phyloP scores from a whole-genome alignment of 2,113 vertebrate genomes.

The Trogon melanurus region DNA sequence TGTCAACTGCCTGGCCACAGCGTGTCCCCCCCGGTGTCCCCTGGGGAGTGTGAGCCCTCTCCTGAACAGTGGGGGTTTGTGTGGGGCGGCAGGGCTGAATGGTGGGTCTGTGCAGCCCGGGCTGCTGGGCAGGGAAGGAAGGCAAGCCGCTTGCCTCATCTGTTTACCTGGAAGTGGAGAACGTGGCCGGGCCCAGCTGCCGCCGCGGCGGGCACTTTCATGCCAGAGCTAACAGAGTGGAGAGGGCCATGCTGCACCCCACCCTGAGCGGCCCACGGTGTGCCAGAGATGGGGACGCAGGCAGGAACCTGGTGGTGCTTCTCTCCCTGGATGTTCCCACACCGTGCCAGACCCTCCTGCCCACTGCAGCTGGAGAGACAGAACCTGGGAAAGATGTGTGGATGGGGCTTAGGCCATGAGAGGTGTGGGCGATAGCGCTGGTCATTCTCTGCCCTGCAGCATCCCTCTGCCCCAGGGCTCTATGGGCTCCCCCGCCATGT shows the following conservation, averaged over 20 bases:
- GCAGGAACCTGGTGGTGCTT: not conserved
- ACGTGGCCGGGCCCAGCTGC: not conserved
- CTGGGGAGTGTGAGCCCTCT: not conserved
- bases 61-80: constrained; percentile 51
- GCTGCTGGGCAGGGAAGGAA: not conserved
- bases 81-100: not conserved
- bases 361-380: fast-evolving
- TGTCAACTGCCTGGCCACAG: not conserved
- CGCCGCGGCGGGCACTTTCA: not conserved
- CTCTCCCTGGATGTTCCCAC: fast-evolving
- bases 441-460: not conserved
- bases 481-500: not conserved
- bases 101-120: not conserved
- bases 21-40: not conserved
- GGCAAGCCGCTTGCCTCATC: constrained; percentile 12
- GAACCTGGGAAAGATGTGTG: not conserved
- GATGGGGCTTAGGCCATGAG: not conserved
- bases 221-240: not conserved
- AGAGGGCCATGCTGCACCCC: not conserved
- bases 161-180: constrained; percentile 60
- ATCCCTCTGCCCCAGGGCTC: not conserved
- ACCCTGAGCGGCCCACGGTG: fast-evolving
- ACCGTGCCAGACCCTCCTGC: not conserved
- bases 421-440: not conserved
- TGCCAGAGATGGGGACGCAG: not conserved